phyloP scores from a whole-genome alignment of 2,888 invertebrate species.

The Crepidodera aurea region DNA sequence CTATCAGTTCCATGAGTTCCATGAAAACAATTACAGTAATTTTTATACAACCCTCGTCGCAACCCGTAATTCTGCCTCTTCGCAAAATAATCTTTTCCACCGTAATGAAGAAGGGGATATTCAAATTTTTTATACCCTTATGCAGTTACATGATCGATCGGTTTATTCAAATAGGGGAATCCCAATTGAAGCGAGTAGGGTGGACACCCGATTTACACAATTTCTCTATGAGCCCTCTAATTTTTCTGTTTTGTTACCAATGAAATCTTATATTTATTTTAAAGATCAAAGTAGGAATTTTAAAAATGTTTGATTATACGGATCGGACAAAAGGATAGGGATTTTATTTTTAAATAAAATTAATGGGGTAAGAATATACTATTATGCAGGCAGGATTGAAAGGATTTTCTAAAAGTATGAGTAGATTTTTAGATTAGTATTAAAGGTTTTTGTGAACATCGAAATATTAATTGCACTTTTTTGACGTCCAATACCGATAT shows the following conservation, averaged over 20 bases:
- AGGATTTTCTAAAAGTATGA: too few relatives aligned
- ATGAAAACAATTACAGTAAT: too few relatives aligned
- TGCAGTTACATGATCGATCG: slow-evolving; percentile 40
- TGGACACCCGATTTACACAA: slow-evolving; percentile 39
- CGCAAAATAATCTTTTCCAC: slow-evolving; percentile 37
- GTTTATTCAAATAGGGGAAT: slow-evolving; percentile 43
- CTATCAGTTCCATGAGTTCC: too few relatives aligned
- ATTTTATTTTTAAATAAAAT: slow-evolving; percentile 19
- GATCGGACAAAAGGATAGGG: slow-evolving; percentile 1
- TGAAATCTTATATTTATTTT: slow-evolving; percentile 42
- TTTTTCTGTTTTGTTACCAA: slow-evolving; percentile 38
- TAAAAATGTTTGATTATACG: slow-evolving; percentile 4
- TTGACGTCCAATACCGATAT: too few relatives aligned
- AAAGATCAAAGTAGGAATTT: slow-evolving; percentile 36
- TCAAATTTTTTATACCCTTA: slow-evolving; percentile 36
- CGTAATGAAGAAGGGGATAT: slow-evolving; percentile 41
- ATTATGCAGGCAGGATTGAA: background rate
- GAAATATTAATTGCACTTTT: too few relatives aligned
- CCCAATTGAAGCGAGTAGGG: slow-evolving; percentile 38
- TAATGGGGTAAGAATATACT: slow-evolving; percentile 10
- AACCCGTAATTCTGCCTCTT: background rate
- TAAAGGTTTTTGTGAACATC: too few relatives aligned
- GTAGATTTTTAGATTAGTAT: too few relatives aligned
- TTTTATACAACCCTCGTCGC: background rate
- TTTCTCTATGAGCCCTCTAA: slow-evolving; percentile 41